Conservation (phyloP, 2,797 vertebrate genomes). For the Enteromius mattozi region DNA sequence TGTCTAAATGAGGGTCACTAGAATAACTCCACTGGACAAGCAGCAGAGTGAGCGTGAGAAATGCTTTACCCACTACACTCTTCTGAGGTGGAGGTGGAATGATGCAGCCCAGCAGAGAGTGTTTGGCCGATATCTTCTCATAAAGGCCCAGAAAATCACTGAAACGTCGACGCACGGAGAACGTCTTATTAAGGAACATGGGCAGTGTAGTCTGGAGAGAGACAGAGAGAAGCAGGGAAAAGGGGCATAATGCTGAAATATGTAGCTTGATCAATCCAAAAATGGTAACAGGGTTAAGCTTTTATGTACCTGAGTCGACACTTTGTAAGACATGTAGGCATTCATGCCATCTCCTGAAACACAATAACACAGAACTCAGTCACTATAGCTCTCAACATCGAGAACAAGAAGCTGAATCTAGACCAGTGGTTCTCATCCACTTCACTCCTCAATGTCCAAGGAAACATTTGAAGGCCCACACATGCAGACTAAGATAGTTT, state of each 20-base stretch:
- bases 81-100: slow-evolving; percentile 94
- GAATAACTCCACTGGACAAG: background rate
- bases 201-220: slow-evolving; percentile 73
- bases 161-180: slow-evolving; percentile 92
- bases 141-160: slow-evolving; percentile 97
- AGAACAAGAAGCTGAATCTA: background rate
- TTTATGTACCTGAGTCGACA: slow-evolving; percentile 88
- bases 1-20: background rate
- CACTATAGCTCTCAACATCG: background rate
- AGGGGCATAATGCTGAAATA: background rate
- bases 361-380: background rate
- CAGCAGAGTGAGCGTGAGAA: background rate
- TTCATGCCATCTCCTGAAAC: slow-evolving; percentile 94
- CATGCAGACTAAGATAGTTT: background rate
- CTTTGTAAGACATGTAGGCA: slow-evolving; percentile 95
- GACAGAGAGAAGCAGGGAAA: background rate
- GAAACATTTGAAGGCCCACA: slow-evolving; percentile 1
- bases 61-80: slow-evolving; percentile 88
- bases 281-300: background rate
- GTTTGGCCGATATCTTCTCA: slow-evolving; percentile 93
- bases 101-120: slow-evolving; percentile 90
- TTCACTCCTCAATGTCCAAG: background rate
- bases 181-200: slow-evolving; percentile 90
- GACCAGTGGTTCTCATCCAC: background rate
- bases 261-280: background rate